phyloP scores from a whole-genome alignment of 2,113 vertebrate genomes.

The Caranx ignobilis region DNA sequence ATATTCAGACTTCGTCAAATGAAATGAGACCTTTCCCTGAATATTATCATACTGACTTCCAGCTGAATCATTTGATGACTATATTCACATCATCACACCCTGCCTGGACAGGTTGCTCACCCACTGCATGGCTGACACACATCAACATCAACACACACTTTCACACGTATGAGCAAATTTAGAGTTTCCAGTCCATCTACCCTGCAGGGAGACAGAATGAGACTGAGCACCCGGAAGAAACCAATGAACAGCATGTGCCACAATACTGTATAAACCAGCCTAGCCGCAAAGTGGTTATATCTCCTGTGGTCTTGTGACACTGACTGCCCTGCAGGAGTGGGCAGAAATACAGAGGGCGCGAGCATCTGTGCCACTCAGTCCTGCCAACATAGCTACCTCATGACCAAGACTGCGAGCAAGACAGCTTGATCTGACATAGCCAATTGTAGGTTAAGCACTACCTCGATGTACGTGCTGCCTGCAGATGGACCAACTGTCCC shows the following conservation, averaged over 20 bases:
- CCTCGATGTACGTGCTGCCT: constrained; percentile 35
- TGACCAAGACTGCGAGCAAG: constrained; percentile 29
- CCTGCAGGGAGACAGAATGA: neutral
- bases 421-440: constrained; percentile 58
- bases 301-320: neutral
- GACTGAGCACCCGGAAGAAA: neutral
- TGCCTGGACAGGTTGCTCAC: neutral
- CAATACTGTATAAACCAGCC: constrained; percentile 1
- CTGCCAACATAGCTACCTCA: constrained; percentile 51
- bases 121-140: neutral
- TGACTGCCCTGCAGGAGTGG: constrained; percentile 26
- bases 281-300: neutral
- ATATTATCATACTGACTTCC: no score
- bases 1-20: no score
- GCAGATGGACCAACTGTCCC: constrained; percentile 56
- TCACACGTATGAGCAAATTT: neutral
- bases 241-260: neutral
- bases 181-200: neutral
- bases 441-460: constrained; percentile 63
- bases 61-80: no score
- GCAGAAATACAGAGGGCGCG: constrained; percentile 31
- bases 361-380: constrained; percentile 55
- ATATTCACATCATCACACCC: no score
- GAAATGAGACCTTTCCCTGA: no score
- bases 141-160: neutral